These are phyloP conservation scores for Pherbina coryleti DNA, from an alignment of 2,888 invertebrate genomes.

Conservation along the genomic window DNA sequence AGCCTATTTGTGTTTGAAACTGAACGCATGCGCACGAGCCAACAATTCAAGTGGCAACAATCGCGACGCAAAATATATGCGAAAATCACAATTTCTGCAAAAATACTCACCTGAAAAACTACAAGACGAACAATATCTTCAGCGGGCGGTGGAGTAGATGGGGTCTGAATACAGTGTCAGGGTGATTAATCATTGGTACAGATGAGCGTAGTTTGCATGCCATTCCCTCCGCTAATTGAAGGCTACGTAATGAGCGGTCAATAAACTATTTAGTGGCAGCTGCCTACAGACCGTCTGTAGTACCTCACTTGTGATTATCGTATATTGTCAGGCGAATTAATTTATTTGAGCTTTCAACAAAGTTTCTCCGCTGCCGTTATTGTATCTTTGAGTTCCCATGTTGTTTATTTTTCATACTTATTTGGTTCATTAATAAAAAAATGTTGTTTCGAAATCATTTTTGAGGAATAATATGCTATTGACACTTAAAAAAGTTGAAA, in stretches of 20 bases:
- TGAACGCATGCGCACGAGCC: slow-evolving; percentile 4
- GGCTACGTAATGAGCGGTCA: slow-evolving; percentile 33
- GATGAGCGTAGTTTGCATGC: slow-evolving; percentile 12
- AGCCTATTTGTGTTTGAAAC: slow-evolving; percentile 43
- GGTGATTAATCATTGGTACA: slow-evolving; percentile 30
- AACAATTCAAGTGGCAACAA: not conserved
- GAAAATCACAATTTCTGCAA: no score
- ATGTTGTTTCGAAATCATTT: not conserved
- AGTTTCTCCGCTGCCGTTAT: not conserved
- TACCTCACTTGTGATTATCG: slow-evolving; percentile 37
- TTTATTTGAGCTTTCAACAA: slow-evolving; percentile 35
- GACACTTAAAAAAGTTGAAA: not conserved
- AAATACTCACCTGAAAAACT: no score
- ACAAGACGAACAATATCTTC: no score
- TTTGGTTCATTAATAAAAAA: slow-evolving; percentile 5
- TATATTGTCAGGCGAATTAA: slow-evolving; percentile 44
- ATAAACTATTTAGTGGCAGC: slow-evolving; percentile 22
- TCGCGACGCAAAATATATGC: not conserved
- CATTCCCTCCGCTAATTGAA: slow-evolving; percentile 19
- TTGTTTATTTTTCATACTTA: not conserved
- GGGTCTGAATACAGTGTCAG: not conserved
- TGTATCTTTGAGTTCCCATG: not conserved
- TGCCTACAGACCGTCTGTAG: not conserved
- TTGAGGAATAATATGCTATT: not conserved
- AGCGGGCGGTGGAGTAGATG: not conserved